Evolutionary conservation across 2,113 vertebrate species (phyloP), one percentile per base, ranked within the genome.

Genomic region (Tragulus kanchil): DNA sequence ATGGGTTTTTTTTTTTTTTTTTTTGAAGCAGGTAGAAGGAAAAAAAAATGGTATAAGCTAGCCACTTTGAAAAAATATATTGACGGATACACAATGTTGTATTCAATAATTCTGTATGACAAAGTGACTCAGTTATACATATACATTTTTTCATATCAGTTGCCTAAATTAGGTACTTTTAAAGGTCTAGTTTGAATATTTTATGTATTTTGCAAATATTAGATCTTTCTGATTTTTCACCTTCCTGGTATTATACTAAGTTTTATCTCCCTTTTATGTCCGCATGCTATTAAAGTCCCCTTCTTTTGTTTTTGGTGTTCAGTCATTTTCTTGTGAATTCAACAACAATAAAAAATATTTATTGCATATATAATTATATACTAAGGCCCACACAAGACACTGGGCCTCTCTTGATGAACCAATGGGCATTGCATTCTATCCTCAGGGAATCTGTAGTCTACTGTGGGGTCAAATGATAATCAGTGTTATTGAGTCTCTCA

Each of bases 301-400:
- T 90, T 56, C 26, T 64, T 86, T n/a, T 59, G 0, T 42, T 19
- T 61, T 59, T 85, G 58, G 6, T 50, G 42, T 86, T 84, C 12
- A 96, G 62, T 62, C 19, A n/a, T 82, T 96, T 83, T 86, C 56
- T 94, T 87, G 26, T 85, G 17, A 96, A 89, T 58, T 77, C 42
- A 88, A 19, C 10, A 82, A 14, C 6, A 83, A 56, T 45, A 64
- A 26, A 61, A 94, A 31, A 56, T 71, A 58, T 7, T 91, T 87
- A 6, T 36, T 93, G 12, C 6, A 25, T 15, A 6, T 45, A 0
- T 87, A 3, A 62, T 64, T 64, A 10, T 45, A 28, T 79, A 3
- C 28, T 79, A 26, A 61, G 42, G 2, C 11, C 86, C 21, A 1
- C 64, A 13, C 10, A 90, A 16, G 28, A 77, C 36, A 8, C 21